These are phyloP conservation scores for Chaetura pelagica DNA, from an alignment of 2,113 vertebrate species.

Conservation along the genomic window DNA sequence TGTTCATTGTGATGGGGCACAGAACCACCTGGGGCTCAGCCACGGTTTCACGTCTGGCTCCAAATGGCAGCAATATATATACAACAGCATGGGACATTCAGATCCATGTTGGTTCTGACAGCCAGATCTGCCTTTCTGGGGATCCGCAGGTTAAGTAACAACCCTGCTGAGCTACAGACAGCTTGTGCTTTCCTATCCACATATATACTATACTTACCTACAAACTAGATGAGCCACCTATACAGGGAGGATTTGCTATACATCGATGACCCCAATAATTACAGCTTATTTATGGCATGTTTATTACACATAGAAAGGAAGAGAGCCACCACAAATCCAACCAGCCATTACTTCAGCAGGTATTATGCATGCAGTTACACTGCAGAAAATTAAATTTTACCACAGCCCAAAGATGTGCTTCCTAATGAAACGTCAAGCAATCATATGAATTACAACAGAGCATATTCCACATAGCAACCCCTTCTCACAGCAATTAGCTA, in stretches of 20 bases:
- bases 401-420: slow-evolving; percentile 20
- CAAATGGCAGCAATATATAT: background rate
- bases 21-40: background rate
- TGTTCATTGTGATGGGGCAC: background rate
- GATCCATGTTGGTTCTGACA: background rate
- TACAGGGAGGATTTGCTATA: background rate
- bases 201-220: background rate
- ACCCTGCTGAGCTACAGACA: background rate
- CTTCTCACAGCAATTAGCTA: slow-evolving; percentile 43
- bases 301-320: background rate
- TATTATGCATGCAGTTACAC: background rate
- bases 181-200: background rate
- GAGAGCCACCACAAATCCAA: slow-evolving; percentile 33
- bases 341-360: background rate
- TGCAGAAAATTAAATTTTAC: slow-evolving; percentile 51
- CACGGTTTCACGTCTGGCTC: background rate
- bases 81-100: background rate
- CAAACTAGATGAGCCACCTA: background rate
- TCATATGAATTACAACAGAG: slow-evolving; percentile 4
- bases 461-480: slow-evolving; percentile 1
- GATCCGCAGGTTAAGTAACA: background rate
- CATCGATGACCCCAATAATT: background rate
- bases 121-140: background rate
- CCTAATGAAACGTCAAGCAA: slow-evolving; percentile 38
- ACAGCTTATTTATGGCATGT: background rate